phyloP scores from a whole-genome alignment of 2,797 vertebrate genomes.

The Phoebastria nigripes region DNA sequence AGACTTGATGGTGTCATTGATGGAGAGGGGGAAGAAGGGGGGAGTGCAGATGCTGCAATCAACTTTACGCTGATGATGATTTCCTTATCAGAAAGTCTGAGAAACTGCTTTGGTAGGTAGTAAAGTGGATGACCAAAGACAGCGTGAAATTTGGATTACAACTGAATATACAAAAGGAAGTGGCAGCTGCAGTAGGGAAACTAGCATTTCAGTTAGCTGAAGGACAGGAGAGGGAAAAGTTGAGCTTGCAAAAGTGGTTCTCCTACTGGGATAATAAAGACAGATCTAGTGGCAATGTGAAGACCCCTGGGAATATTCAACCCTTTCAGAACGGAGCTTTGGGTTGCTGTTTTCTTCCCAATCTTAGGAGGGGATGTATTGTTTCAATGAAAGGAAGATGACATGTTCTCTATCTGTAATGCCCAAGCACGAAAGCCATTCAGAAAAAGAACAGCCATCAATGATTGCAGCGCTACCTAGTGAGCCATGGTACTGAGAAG shows the following conservation, averaged over 20 bases:
- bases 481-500: not conserved
- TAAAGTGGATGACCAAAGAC: not conserved
- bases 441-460: not conserved
- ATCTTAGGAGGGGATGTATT: not conserved
- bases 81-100: not conserved
- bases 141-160: slow-evolving; percentile 26
- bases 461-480: not conserved
- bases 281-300: not conserved
- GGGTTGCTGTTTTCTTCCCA: not conserved
- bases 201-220: not conserved
- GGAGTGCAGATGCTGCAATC: not conserved
- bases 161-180: not conserved
- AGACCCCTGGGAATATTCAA: not conserved
- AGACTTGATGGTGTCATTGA: not conserved
- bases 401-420: not conserved
- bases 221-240: not conserved
- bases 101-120: not conserved
- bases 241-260: not conserved
- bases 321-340: not conserved
- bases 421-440: not conserved
- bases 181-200: not conserved
- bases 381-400: not conserved
- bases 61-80: not conserved
- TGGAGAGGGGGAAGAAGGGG: not conserved
- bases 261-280: not conserved